A percentile compares a stretch with the other conserved stretches of the same genome.
Conservation (phyloP, 92 coral and sea anemone species). For the Pocillopora meandrina region DNA sequence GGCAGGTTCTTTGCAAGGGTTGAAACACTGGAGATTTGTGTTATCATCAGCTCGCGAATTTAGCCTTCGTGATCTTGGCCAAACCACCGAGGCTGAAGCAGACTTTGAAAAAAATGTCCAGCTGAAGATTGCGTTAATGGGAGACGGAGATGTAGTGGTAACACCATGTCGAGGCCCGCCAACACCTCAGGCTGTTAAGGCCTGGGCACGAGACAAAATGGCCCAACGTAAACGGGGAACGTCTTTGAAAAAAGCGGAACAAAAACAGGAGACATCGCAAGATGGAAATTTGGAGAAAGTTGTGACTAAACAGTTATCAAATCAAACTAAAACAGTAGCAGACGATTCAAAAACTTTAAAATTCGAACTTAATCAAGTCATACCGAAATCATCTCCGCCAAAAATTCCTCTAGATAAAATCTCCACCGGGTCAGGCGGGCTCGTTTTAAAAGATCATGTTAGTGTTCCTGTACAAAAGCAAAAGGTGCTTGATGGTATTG, state of each 20-base stretch:
- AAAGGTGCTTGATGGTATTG: neutral
- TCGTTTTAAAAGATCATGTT: neutral
- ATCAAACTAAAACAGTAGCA: neutral
- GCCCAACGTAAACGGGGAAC: slow-evolving; percentile 13
- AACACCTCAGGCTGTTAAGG: slow-evolving; percentile 52
- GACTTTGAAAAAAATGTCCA: slow-evolving; percentile 60
- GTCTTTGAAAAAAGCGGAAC: neutral
- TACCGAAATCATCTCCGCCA: neutral
- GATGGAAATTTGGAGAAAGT: neutral
- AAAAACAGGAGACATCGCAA: neutral
- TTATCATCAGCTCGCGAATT: slow-evolving; percentile 58
- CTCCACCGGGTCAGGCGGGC: too few species aligned
- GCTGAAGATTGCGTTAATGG: slow-evolving; percentile 79
- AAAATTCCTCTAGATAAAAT: neutral
- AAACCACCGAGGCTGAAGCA: slow-evolving; percentile 50
- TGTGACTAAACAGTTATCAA: neutral
- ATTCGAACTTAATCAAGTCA: neutral
- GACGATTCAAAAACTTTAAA: neutral
- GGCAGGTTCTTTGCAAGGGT: slow-evolving; percentile 62
- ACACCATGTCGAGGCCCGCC: slow-evolving; percentile 86
- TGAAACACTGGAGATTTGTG: slow-evolving; percentile 73
- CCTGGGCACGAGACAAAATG: slow-evolving; percentile 70
- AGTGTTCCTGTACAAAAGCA: neutral
- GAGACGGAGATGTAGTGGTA: slow-evolving; percentile 62
- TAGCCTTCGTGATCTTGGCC: slow-evolving; percentile 47